Conservation (phyloP, 2,797 vertebrate genomes). For the Squalus acanthias region DNA sequence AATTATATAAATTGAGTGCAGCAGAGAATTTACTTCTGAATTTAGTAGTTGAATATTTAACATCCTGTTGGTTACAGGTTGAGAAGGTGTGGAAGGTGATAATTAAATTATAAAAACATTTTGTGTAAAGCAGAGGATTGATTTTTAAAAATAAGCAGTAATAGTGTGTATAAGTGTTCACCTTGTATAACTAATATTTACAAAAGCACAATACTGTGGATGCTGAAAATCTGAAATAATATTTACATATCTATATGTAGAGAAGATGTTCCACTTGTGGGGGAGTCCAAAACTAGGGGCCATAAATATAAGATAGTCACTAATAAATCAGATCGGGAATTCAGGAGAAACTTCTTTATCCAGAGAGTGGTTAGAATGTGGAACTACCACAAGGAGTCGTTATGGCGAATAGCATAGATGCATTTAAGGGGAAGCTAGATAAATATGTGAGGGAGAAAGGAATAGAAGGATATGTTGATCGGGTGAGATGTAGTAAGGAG, state of each 20-base stretch:
- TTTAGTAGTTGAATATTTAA: background rate
- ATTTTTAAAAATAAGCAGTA: background rate
- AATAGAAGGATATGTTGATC: background rate
- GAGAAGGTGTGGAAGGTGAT: background rate
- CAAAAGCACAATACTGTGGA: background rate
- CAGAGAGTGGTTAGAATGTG: background rate
- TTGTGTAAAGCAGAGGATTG: background rate
- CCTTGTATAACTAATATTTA: background rate
- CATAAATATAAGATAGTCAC: background rate
- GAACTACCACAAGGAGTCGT: no score
- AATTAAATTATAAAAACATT: background rate
- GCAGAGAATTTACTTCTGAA: background rate
- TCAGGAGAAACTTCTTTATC: background rate
- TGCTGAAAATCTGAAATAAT: background rate
- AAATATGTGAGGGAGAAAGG: background rate
- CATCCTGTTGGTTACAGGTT: background rate
- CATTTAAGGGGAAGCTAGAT: background rate
- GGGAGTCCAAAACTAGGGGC: background rate
- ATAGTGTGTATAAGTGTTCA: background rate
- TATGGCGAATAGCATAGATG: background rate
- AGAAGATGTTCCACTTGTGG: background rate
- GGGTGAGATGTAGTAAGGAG: background rate
- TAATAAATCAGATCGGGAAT: background rate
- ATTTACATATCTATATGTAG: background rate
- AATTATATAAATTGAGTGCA: background rate